A percentile compares a stretch with the other conserved stretches of the same genome.
Conservation (phyloP, 92 coral and sea anemone species). For the Zoanthus solanderi region DNA sequence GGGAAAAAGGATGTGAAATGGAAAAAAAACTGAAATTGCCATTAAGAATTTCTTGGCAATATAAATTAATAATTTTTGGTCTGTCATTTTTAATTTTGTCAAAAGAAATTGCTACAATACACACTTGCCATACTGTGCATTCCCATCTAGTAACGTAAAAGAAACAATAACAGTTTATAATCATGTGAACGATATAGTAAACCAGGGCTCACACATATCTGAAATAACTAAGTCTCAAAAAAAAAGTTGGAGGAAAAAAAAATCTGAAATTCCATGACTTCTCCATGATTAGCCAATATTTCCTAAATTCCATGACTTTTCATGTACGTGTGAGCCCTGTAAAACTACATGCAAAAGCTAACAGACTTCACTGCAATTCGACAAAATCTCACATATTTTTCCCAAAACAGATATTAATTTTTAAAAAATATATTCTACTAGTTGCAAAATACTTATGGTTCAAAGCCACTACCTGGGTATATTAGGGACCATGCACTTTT, state of each 20-base stretch:
- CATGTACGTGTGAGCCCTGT: slow-evolving; percentile 1
- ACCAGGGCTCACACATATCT: slow-evolving; percentile 7
- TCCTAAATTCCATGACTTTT: slow-evolving; percentile 10
- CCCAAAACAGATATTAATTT: background rate
- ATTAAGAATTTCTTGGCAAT: background rate
- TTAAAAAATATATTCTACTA: background rate
- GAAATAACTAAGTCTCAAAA: background rate
- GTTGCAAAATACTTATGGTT: too few relatives aligned
- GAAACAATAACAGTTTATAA: background rate
- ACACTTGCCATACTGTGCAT: slow-evolving; percentile 17
- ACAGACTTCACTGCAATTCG: background rate
- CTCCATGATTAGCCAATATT: background rate
- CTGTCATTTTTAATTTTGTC: background rate
- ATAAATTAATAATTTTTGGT: slow-evolving; percentile 19
- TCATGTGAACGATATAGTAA: slow-evolving; percentile 13
- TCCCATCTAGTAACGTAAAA: slow-evolving; percentile 3
- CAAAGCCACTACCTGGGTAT: background rate
- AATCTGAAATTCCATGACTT: slow-evolving; percentile 9
- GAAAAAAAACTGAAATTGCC: background rate
- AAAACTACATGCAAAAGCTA: slow-evolving; percentile 5
- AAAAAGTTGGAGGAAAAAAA: slow-evolving; percentile 4
- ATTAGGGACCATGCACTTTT: background rate
- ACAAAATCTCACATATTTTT: background rate
- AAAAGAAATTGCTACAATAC: slow-evolving; percentile 16
- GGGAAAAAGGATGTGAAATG: background rate